Evolutionary conservation across 1,140 invertebrate species (phyloP), one percentile per base, ranked within the genome.

Genomic region (Caenorhabditis brenneri): DNA sequence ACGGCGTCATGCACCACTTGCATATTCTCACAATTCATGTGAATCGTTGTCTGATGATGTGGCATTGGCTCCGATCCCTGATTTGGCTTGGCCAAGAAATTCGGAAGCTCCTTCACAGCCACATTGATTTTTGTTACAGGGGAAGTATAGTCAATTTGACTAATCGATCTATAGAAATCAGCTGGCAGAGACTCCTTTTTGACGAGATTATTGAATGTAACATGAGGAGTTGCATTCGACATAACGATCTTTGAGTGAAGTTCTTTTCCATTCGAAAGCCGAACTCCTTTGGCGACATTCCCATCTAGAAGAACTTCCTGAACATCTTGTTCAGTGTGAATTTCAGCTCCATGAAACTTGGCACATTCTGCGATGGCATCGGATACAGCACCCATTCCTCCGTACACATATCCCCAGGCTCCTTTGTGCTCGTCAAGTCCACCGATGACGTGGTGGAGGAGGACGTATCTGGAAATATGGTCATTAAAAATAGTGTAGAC

Each of bases 71-170:
- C 88, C 7, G 83, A 79, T 15, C 69, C 82, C 22, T 65, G 79
- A 85, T 91, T 92, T 5, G 93, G 93, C 85, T 92, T 91, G 4
- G 93, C 92, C 7, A 88, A 65, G 87, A 93, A 93, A 86, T 93
- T 93, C 7, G 93, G 93, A 16, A 93, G 84, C 81, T 90, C 88
- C 55, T 92, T 92, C 9, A 93, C 87, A 53, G 93, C 93, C 86
- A 93, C 92, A 91, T 93, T 93, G 12, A 93, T 93, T 89, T 93
- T 93, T 22, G 93, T 93, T 0, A 93, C 93, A 27, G 93, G 93
- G 15, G 93, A 93, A 15, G 91, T 91, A 88, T 93, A 93, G 86
- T 93, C 92, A 82, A 93, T 92, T 39, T 87, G 85, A 81, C 90
- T 86, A 10, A 92, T 42, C 39, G 89, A 84, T 49, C 86, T 81